A percentile compares a stretch with the other conserved stretches of the same genome.
Evolutionary conservation across 2,797 vertebrate species (phyloP).

Genomic region (Dallia pectoralis): DNA sequence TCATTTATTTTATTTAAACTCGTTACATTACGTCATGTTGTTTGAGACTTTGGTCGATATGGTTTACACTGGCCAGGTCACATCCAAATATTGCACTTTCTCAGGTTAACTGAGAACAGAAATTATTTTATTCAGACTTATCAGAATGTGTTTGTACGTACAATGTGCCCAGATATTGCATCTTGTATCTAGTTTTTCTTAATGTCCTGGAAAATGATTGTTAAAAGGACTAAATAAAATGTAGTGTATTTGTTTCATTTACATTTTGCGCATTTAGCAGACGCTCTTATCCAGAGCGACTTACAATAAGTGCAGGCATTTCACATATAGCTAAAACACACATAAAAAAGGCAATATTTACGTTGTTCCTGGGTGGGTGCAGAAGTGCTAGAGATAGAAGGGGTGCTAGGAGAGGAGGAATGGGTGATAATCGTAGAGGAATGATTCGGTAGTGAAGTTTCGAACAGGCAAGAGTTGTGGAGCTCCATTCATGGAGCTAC

Average conservation of each 20-base stretch:
- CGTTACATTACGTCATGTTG: neutral
- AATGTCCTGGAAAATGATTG: neutral
- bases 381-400: no score
- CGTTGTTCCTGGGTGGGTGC: no score
- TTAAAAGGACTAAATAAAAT: neutral
- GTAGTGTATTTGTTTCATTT: neutral
- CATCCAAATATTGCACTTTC: neutral
- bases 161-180: neutral
- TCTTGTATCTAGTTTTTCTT: neutral
- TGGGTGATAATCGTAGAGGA: no score
- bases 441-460: no score
- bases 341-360: no score
- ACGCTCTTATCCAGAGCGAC: no score
- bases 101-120: neutral
- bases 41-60: neutral
- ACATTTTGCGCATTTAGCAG: no score
- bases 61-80: neutral
- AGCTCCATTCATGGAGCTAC: no score
- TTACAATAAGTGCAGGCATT: no score
- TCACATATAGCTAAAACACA: no score
- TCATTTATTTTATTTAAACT: neutral
- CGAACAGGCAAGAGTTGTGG: no score
- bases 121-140: neutral
- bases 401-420: no score
- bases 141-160: neutral